Evolutionary conservation across 2,797 vertebrate genomes (phyloP).

Genomic region (Arrhamphus sclerolepis): DNA sequence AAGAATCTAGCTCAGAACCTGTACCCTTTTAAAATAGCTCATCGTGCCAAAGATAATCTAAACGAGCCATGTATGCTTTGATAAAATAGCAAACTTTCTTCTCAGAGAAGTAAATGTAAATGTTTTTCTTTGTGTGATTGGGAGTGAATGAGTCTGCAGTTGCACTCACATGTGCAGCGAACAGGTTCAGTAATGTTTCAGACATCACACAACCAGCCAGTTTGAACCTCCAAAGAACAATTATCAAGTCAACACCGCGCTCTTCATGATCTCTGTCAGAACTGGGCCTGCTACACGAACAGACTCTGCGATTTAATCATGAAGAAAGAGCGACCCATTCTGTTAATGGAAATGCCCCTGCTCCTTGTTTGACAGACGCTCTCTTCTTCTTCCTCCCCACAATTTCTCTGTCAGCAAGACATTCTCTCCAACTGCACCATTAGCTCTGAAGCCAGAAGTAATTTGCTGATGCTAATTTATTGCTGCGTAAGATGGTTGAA

Average conservation of each 20-base stretch:
- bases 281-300: conserved; percentile 32
- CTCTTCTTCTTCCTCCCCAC: conserved; percentile 29
- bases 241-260: neutral
- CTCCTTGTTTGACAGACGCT: conserved; percentile 40
- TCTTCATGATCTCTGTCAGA: conserved; percentile 24
- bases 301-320: conserved; percentile 14
- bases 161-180: neutral
- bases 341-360: conserved; percentile 59
- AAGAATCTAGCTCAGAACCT: conserved; percentile 25
- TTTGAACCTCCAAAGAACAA: conserved; percentile 20
- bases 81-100: conserved; percentile 14
- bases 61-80: conserved; percentile 2
- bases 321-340: conserved; percentile 37
- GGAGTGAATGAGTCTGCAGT: neutral
- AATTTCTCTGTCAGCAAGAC: conserved; percentile 31
- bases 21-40: neutral
- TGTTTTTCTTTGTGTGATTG: conserved; percentile 31
- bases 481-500: conserved; percentile 50
- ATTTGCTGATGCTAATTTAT: conserved; percentile 49
- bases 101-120: conserved; percentile 46
- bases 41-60: conserved; percentile 19
- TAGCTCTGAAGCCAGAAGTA: conserved; percentile 43
- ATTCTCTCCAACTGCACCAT: conserved; percentile 29
- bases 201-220: conserved; percentile 6
- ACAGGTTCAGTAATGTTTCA: conserved; percentile 1